Evolutionary conservation across 2,888 invertebrate species (phyloP).

Genomic region (Pterobdella sp.): DNA sequence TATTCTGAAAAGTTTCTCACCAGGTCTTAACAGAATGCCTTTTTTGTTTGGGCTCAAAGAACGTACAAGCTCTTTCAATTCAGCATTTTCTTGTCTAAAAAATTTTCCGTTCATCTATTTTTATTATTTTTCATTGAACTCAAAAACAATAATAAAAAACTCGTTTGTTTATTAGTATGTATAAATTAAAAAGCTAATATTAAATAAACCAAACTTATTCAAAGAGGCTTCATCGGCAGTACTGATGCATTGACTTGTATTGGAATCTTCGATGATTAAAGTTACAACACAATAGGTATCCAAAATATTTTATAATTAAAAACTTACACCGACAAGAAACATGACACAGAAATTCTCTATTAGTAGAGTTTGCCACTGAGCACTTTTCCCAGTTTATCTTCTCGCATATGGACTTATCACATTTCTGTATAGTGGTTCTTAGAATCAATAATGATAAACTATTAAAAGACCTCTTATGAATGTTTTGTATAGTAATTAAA

Average conservation of each 20-base stretch:
- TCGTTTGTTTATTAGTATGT: too few species aligned
- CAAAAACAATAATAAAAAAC: neutral
- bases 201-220: neutral
- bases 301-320: neutral
- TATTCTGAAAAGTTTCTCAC: neutral
- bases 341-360: constrained; percentile 66
- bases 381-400: constrained; percentile 90
- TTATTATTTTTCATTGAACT: neutral
- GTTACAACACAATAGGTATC: constrained; percentile 16
- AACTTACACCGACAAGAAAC: constrained; percentile 66
- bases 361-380: constrained; percentile 54
- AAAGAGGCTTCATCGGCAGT: constrained; percentile 54
- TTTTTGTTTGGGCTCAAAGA: constrained; percentile 5
- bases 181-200: neutral
- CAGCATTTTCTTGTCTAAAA: constrained; percentile 34
- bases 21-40: constrained; percentile 31
- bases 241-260: constrained; percentile 47
- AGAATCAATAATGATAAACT: too few species aligned
- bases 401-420: constrained; percentile 87
- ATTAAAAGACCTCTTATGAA: too few species aligned
- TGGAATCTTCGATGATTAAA: constrained; percentile 30
- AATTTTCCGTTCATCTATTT: neutral
- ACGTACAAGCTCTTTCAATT: constrained; percentile 34
- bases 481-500: too few species aligned
- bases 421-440: too few species aligned